A percentile compares a stretch with the other conserved stretches of the same genome.
phyloP scores from a whole-genome alignment of 2,888 invertebrate species.

The Nudaria mundana region DNA sequence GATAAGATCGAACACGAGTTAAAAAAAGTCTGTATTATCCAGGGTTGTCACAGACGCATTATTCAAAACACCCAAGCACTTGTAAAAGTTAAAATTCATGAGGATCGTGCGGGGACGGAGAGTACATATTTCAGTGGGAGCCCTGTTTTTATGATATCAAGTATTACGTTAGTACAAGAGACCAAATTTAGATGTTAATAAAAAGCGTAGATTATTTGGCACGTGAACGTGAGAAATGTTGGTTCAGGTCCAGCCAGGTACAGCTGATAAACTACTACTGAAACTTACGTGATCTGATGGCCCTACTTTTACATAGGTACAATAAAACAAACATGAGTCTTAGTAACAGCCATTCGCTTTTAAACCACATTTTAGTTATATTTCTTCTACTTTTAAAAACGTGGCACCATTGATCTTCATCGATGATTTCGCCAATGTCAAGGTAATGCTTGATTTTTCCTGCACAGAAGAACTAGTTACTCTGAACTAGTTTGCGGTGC shows the following conservation, averaged over 20 bases:
- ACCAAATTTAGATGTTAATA: conserved; percentile 38
- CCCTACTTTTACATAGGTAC: too few relatives aligned
- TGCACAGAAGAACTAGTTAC: too few relatives aligned
- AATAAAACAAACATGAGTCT: too few relatives aligned
- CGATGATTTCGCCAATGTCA: too few relatives aligned
- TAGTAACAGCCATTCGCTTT: too few relatives aligned
- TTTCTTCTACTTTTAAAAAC: too few relatives aligned
- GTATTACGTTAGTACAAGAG: conserved; percentile 52
- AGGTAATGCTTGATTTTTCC: too few relatives aligned
- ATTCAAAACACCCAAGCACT: conserved; percentile 50
- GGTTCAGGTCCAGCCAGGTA: background rate
- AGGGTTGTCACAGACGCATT: conserved; percentile 44
- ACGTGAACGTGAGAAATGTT: background rate
- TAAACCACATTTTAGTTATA: too few relatives aligned
- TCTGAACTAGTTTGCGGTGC: too few relatives aligned
- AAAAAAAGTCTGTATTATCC: conserved; percentile 34
- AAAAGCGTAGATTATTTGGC: conserved; percentile 26
- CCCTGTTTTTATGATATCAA: conserved; percentile 64
- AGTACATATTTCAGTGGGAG: conserved; percentile 56
- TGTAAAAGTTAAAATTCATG: conserved; percentile 70
- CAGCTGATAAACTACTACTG: too few relatives aligned
- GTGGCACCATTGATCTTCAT: too few relatives aligned
- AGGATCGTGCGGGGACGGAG: conserved; percentile 46
- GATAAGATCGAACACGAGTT: conserved; percentile 29
- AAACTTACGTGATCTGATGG: too few relatives aligned